phyloP scores from a whole-genome alignment of 1,140 invertebrate genomes.

The Apolygus lucorum region DNA sequence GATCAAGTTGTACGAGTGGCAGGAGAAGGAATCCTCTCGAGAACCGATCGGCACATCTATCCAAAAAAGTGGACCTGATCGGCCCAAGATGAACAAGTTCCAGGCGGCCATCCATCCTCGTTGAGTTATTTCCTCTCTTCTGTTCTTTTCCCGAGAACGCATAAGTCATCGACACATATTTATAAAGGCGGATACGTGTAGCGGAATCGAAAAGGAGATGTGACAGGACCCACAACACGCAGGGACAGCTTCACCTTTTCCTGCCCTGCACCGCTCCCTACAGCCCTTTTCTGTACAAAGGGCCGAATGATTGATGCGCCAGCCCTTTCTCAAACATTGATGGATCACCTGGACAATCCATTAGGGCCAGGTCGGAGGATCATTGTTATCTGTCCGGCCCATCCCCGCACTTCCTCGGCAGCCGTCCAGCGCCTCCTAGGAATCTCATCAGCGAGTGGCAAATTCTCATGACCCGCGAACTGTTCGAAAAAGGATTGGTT shows the following conservation, averaged over 20 bases:
- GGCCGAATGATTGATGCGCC: not conserved
- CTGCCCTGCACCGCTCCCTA: not conserved
- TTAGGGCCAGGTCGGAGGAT: not conserved
- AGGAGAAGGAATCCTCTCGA: too few species aligned
- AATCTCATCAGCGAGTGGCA: too few species aligned
- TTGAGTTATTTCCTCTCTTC: not conserved
- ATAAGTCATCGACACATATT: not conserved
- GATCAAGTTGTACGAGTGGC: too few species aligned
- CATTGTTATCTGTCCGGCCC: not conserved
- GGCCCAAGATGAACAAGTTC: not conserved
- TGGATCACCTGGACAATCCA: not conserved
- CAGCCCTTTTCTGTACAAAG: not conserved
- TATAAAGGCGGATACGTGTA: not conserved
- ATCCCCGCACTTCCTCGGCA: too few species aligned
- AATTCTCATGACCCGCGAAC: too few species aligned
- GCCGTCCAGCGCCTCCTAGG: too few species aligned
- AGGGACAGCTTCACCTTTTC: not conserved
- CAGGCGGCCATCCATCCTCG: not conserved
- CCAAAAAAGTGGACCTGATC: not conserved
- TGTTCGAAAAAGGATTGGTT: too few species aligned
- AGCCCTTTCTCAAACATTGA: not conserved
- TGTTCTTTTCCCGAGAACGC: not conserved
- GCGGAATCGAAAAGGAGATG: not conserved
- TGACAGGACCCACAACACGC: not conserved
- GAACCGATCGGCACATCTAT: too few species aligned